Evolutionary conservation across 2,797 vertebrate species (phyloP).

Genomic region (Moxostoma hubbsi): DNA sequence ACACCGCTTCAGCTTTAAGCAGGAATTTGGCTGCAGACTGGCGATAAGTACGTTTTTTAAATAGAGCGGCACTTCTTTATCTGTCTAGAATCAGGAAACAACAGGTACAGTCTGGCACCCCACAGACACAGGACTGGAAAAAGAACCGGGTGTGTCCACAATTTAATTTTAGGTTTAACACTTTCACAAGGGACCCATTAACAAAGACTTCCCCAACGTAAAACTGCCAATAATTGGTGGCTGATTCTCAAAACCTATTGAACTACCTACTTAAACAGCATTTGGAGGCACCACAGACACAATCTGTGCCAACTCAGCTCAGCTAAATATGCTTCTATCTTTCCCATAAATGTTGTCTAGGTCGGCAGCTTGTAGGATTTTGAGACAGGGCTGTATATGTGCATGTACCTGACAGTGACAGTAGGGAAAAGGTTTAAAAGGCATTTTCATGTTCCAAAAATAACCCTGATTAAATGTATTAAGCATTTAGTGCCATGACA

Average conservation of each 20-base stretch:
- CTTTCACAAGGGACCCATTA: constrained; percentile 37
- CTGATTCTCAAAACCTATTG: not conserved
- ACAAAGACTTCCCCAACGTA: constrained; percentile 28
- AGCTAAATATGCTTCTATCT: not conserved
- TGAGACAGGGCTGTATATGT: not conserved
- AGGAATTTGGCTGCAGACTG: not conserved
- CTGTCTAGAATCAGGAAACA: constrained; percentile 37
- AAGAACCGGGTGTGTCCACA: constrained; percentile 53
- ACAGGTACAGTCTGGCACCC: constrained; percentile 3
- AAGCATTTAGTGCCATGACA: not conserved
- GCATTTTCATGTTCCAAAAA: not conserved
- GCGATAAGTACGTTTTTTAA: not conserved
- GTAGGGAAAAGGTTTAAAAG: not conserved
- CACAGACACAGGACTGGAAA: constrained; percentile 30
- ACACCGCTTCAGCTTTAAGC: not conserved
- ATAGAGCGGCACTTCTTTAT: constrained; percentile 6
- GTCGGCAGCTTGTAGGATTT: not conserved
- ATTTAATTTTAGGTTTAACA: not conserved
- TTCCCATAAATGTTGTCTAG: not conserved
- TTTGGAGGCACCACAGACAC: not conserved
- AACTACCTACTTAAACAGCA: not conserved
- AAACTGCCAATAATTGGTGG: not conserved
- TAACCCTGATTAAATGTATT: not conserved
- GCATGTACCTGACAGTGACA: not conserved
- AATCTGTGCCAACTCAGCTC: not conserved